These are phyloP conservation scores for Gouania willdenowi DNA, from an alignment of 2,797 vertebrate species.

Conservation along the genomic window DNA sequence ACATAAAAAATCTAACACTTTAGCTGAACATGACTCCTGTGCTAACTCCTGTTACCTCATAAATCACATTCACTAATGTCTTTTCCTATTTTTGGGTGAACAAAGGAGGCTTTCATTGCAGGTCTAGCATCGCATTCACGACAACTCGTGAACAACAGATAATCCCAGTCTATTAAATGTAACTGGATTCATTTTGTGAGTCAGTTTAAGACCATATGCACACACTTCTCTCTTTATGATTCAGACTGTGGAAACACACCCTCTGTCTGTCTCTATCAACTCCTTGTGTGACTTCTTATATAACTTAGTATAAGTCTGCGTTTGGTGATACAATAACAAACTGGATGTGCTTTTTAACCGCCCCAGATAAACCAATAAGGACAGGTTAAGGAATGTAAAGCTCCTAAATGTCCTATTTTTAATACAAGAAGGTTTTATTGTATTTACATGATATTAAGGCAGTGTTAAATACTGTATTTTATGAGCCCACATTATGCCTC, in stretches of 20 bases:
- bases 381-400: too few relatives aligned
- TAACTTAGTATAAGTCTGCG: too few relatives aligned
- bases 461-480: too few relatives aligned
- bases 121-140: background rate
- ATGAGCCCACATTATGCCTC: too few relatives aligned
- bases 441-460: too few relatives aligned
- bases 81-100: background rate
- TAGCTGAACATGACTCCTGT: background rate
- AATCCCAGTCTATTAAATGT: conserved; percentile 5
- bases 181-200: conserved; percentile 29
- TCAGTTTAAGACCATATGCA: conserved; percentile 4
- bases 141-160: conserved; percentile 1
- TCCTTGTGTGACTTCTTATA: conserved; percentile 11
- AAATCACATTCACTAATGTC: background rate
- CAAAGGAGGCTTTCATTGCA: conserved; percentile 22
- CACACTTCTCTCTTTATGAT: conserved; percentile 18
- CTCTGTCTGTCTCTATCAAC: conserved; percentile 8
- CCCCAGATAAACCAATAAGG: too few relatives aligned
- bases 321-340: too few relatives aligned
- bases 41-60: too few relatives aligned
- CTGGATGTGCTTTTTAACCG: too few relatives aligned
- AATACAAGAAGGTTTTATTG: too few relatives aligned
- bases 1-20: background rate
- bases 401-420: too few relatives aligned
- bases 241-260: conserved; percentile 25